Percentiles rank a stretch among this genome's conserved stretches.
These are phyloP conservation scores for Manacus vitellinus DNA, from an alignment of 2,113 vertebrate genomes.

Conservation along the genomic window DNA sequence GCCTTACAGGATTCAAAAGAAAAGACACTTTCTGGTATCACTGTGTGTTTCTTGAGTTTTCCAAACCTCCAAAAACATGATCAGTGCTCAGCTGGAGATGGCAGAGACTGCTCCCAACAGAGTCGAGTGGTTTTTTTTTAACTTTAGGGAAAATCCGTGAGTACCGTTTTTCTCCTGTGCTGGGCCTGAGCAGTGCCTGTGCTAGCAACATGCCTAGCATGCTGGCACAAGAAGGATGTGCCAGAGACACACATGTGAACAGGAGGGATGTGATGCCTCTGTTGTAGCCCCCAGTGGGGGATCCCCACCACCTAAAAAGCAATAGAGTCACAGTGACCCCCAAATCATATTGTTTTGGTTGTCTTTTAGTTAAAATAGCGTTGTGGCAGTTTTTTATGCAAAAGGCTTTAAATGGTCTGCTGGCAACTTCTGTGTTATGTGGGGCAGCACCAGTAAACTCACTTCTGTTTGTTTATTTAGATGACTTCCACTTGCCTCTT, in stretches of 20 bases:
- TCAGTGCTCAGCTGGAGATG: not conserved
- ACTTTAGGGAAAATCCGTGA: not conserved
- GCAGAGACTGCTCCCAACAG: not conserved
- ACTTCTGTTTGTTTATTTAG: slow-evolving; percentile 66
- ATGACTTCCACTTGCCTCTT: slow-evolving; percentile 81
- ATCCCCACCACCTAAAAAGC: not conserved
- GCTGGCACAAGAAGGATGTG: not conserved
- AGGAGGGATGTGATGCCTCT: not conserved
- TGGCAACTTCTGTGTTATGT: not conserved
- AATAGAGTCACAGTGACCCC: not conserved
- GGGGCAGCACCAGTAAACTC: not conserved
- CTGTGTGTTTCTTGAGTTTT: not conserved
- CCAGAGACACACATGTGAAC: not conserved
- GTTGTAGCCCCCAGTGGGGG: not conserved
- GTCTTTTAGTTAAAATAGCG: not conserved
- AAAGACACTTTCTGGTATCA: not conserved
- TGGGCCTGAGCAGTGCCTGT: not conserved
- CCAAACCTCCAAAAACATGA: not conserved
- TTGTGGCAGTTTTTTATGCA: not conserved
- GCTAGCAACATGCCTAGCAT: not conserved
- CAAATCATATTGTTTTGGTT: not conserved
- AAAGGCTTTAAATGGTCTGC: not conserved
- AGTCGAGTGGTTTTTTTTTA: not conserved
- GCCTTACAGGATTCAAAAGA: not conserved
- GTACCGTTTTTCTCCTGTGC: not conserved